Evolutionary conservation across 2,888 invertebrate genomes (phyloP).

Genomic region (Ochropacha duplaris): DNA sequence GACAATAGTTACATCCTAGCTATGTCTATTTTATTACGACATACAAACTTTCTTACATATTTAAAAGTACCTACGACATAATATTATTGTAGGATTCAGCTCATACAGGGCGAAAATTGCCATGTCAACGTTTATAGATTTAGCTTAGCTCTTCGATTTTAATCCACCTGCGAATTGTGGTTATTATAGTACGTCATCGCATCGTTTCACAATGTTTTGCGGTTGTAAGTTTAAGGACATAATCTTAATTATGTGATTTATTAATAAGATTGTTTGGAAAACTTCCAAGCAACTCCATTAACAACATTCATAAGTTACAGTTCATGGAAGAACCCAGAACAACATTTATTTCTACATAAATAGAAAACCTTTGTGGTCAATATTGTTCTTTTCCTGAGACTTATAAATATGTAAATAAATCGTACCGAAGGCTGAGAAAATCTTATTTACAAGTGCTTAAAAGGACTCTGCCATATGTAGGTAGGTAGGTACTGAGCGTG

Average conservation of each 20-base stretch:
- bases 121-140: neutral
- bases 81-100: neutral
- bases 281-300: neutral
- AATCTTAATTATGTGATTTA: neutral
- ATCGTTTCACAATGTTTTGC: neutral
- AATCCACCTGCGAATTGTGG: neutral
- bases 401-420: neutral
- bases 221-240: neutral
- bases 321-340: neutral
- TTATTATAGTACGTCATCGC: neutral
- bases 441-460: neutral
- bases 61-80: no score
- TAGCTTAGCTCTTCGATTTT: neutral
- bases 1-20: neutral
- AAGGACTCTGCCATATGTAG: neutral
- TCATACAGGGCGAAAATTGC: neutral
- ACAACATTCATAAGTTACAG: neutral
- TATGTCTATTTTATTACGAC: no score
- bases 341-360: neutral
- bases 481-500: neutral
- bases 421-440: neutral
- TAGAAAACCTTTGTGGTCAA: neutral
- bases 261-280: neutral
- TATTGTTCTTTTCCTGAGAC: neutral
- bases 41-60: no score